Evolutionary conservation across 2,888 invertebrate genomes (phyloP), one percentile per base, ranked within the genome.

Genomic region (Lithophane ornitopus): DNA sequence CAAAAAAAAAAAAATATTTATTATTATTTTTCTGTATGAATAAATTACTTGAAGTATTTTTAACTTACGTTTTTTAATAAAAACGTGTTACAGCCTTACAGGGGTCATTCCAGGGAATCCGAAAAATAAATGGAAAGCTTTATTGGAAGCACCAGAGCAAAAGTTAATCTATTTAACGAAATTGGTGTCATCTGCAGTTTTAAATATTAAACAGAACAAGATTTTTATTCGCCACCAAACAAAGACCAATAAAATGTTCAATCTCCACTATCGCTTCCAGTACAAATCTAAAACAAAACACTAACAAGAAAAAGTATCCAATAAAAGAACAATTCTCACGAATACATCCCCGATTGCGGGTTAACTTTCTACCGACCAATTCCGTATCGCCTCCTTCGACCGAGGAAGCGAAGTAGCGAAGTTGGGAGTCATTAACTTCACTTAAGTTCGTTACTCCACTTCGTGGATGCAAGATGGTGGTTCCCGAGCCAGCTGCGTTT

Each of bases 391-490:
- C 85, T 90, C 82, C 85, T 88, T 88, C 84, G 82, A 86, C 77
- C 83, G 81, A 79, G 82, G 82, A 84, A 87, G 87, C 82, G 82
- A 78, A 88, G 87, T 89, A 88, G 90, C 88, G 81, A 90, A 93
- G 90, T 94, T 92, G 86, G 89, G 66, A 92, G 91, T 92, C 92
- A 93, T 93, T 94, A 93, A 93, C 92, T 94, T 92, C 87, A 87
- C 87, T 88, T 92, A 93, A 93, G 91, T 93, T 91, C 87, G 92
- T 94, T 93, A 91, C 90, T 88, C 81, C 79, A 84, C 83, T 87
- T 82, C 85, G 87, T 87, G 85, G 85, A 88, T 89, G 89, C 89
- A 90, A 85, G 88, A 86, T 84, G 85, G 88, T 78, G 74, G 86
- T 79, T 80, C 81, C 67, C 63, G 84, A 85, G 85, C 84, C 92